These are phyloP conservation scores for Lophura nycthemera DNA, from an alignment of 2,113 vertebrate genomes.

Conservation along the genomic window DNA sequence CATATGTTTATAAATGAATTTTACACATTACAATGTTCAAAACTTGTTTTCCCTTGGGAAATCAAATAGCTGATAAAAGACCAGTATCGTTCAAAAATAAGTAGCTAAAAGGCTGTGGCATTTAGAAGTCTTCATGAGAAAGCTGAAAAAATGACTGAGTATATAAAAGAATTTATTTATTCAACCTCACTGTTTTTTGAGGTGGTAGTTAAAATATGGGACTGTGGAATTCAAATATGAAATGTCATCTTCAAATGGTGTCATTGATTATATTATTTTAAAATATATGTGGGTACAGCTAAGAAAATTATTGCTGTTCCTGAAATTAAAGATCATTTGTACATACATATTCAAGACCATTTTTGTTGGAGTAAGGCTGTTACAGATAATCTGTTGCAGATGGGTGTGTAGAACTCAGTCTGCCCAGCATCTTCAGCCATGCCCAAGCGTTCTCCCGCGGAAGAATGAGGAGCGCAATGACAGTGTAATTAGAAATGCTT, in stretches of 20 bases:
- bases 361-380: not conserved
- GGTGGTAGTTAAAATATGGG: not conserved
- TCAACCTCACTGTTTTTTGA: not conserved
- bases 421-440: not conserved
- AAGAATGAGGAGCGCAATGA: not conserved
- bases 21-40: not conserved
- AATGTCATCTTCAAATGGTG: not conserved
- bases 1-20: not conserved
- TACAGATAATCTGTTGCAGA: not conserved
- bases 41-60: not conserved
- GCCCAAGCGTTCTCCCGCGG: not conserved
- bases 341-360: not conserved
- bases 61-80: not conserved
- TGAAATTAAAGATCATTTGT: not conserved
- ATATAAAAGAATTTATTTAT: not conserved
- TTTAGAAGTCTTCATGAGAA: not conserved
- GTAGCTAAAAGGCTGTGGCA: not conserved
- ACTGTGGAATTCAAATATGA: not conserved
- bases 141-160: not conserved
- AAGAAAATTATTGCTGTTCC: not conserved
- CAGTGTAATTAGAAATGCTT: slow-evolving; percentile 6
- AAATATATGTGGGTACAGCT: not conserved
- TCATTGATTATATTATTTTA: not conserved
- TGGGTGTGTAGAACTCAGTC: not conserved
- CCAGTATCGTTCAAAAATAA: not conserved